A percentile compares a stretch with the other conserved stretches of the same genome.
Evolutionary conservation across 2,113 vertebrate species (phyloP).

Genomic region (Cyanoderma ruficeps): DNA sequence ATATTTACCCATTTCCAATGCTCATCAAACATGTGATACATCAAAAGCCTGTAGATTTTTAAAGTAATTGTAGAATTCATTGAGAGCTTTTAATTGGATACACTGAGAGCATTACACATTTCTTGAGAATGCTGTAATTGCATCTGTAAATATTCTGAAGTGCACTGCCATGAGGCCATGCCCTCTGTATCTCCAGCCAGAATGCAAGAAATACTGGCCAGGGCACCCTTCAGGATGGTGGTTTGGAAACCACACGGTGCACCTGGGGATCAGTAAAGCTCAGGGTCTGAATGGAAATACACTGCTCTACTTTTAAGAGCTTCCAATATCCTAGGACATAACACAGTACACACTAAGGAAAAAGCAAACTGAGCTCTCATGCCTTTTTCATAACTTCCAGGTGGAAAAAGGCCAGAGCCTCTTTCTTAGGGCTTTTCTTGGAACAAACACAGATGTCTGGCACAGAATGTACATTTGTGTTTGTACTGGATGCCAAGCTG

Average conservation of each 20-base stretch:
- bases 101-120: neutral
- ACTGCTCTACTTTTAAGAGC: neutral
- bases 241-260: neutral
- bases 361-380: neutral
- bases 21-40: neutral
- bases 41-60: neutral
- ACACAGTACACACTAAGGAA: neutral
- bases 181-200: neutral
- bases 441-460: conserved; percentile 40
- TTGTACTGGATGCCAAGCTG: conserved; percentile 15
- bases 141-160: neutral
- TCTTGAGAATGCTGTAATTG: neutral
- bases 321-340: neutral
- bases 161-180: neutral
- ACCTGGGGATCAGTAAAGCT: neutral
- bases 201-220: neutral
- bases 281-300: neutral
- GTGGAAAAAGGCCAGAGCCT: conserved; percentile 21
- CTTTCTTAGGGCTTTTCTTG: conserved; percentile 22
- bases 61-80: neutral
- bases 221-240: neutral
- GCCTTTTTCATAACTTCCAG: conserved; percentile 29
- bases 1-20: neutral
- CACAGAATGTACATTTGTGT: neutral
- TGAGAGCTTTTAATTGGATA: neutral